Evolutionary conservation across 1,140 invertebrate species (phyloP).

Genomic region (Maniola jurtina): DNA sequence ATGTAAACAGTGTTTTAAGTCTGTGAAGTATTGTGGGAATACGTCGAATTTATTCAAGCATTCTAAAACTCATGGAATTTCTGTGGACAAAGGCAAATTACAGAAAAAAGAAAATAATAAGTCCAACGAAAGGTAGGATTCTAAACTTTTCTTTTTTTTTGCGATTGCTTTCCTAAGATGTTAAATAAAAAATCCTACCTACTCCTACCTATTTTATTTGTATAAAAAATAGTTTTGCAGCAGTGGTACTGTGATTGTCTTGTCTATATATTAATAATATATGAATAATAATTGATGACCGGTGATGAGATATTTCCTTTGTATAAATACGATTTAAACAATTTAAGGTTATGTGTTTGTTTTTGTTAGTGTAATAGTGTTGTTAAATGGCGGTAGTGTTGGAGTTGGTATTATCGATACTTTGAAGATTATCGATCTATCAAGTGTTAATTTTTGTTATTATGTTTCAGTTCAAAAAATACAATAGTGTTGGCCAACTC

Average conservation of each 20-base stretch:
- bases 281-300: slow-evolving; percentile 20
- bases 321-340: slow-evolving; percentile 20
- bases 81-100: neutral
- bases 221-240: slow-evolving; percentile 19
- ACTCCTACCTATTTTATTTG: slow-evolving; percentile 5
- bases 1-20: slow-evolving; percentile 25
- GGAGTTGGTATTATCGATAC: slow-evolving; percentile 17
- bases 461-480: slow-evolving; percentile 21
- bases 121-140: too few relatives aligned
- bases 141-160: slow-evolving; percentile 6
- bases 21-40: slow-evolving; percentile 25
- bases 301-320: slow-evolving; percentile 13
- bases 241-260: slow-evolving; percentile 19
- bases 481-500: neutral
- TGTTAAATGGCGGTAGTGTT: slow-evolving; percentile 19
- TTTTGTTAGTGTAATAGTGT: neutral
- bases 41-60: slow-evolving; percentile 25
- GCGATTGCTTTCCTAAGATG: slow-evolving; percentile 17
- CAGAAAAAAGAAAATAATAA: too few relatives aligned
- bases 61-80: slow-evolving; percentile 22
- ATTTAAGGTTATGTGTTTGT: slow-evolving; percentile 20
- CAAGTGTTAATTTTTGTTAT: slow-evolving; percentile 17
- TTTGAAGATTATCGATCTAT: slow-evolving; percentile 17
- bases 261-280: slow-evolving; percentile 3
- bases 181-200: slow-evolving; percentile 18